Evolutionary conservation across 2,797 vertebrate genomes (phyloP).

Genomic region (Pempheris klunzingeri): DNA sequence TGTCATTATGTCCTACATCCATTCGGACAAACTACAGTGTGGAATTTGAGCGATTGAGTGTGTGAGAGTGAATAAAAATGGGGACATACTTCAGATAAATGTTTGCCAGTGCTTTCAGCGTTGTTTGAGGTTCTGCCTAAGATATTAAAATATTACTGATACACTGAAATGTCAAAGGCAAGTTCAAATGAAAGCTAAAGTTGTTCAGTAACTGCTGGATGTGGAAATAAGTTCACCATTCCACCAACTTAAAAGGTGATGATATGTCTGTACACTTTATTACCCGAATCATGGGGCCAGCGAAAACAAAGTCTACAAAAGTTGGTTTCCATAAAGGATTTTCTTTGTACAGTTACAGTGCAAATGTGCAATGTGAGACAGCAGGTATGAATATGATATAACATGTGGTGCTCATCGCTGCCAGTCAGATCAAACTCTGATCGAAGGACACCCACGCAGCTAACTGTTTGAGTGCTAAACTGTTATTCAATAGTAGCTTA

Average conservation of each 20-base stretch:
- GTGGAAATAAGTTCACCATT: background rate
- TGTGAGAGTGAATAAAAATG: background rate
- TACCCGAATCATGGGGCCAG: too few species aligned
- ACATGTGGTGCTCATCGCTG: background rate
- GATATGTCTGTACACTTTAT: background rate
- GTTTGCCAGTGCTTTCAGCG: too few species aligned
- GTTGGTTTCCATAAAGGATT: background rate
- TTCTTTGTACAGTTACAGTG: background rate
- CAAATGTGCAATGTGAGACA: too few species aligned
- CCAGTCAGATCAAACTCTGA: too few species aligned
- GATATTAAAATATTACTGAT: background rate
- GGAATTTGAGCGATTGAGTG: background rate
- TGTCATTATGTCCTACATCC: constrained; percentile 17
- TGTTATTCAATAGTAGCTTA: too few species aligned
- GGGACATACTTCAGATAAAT: background rate
- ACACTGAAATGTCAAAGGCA: background rate
- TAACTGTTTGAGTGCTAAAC: too few species aligned
- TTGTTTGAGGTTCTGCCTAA: too few species aligned
- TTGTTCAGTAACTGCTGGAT: background rate
- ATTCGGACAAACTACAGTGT: background rate
- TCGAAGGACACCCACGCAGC: background rate
- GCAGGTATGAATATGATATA: background rate
- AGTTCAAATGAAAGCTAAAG: too few species aligned
- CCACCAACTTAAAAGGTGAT: background rate
- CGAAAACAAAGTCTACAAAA: too few species aligned